Percentiles rank a stretch among this genome's conserved stretches.
Evolutionary conservation across 2,797 vertebrate genomes (phyloP).

Genomic region (Parambassis ranga): DNA sequence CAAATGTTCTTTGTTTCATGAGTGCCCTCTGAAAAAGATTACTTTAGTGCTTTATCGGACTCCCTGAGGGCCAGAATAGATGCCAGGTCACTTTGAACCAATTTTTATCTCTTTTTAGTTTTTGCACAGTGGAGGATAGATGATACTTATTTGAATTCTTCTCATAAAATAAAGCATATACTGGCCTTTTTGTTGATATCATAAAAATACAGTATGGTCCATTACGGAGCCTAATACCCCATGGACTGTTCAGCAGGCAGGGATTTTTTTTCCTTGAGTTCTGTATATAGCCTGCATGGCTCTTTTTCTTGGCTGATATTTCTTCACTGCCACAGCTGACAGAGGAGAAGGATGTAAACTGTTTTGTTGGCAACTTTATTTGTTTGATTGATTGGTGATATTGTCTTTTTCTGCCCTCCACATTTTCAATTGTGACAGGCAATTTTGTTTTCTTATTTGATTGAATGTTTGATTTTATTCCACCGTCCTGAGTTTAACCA

Average conservation of each 20-base stretch:
- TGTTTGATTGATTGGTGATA: conserved; percentile 79
- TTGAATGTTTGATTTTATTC: conserved; percentile 70
- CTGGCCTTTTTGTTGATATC: conserved; percentile 73
- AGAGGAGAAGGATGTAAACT: conserved; percentile 60
- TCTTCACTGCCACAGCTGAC: conserved; percentile 48
- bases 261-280: conserved; percentile 56
- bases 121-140: conserved; percentile 73
- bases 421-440: conserved; percentile 68
- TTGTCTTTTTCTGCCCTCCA: conserved; percentile 56
- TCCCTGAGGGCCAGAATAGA: conserved; percentile 65
- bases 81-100: conserved; percentile 79
- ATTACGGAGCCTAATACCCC: conserved; percentile 60
- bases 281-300: conserved; percentile 50
- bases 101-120: conserved; percentile 72
- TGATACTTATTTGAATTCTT: conserved; percentile 69
- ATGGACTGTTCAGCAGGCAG: conserved; percentile 34
- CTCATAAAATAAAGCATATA: conserved; percentile 68
- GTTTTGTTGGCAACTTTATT: conserved; percentile 73
- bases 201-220: conserved; percentile 67
- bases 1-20: conserved; percentile 81
- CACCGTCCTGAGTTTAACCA: conserved; percentile 52
- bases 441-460: conserved; percentile 71
- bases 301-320: conserved; percentile 47
- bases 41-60: conserved; percentile 78
- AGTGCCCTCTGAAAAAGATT: conserved; percentile 75